Evolutionary conservation across 92 coral and sea anemone species (phyloP).

Genomic region (Plumapathes pennacea): DNA sequence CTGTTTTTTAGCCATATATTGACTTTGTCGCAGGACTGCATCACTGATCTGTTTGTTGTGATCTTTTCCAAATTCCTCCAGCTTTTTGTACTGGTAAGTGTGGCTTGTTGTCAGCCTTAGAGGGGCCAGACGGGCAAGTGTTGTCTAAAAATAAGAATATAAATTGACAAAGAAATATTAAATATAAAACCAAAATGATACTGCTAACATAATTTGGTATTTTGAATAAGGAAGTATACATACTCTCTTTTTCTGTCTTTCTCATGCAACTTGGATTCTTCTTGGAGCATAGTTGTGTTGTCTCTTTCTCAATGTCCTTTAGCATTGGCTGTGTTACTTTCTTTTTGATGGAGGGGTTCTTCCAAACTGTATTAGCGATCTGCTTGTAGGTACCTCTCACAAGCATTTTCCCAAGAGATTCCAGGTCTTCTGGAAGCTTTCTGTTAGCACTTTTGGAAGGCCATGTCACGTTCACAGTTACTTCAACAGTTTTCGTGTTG

Average conservation of each 20-base stretch:
- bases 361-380: constrained; percentile 65
- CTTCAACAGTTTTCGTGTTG: constrained; percentile 21
- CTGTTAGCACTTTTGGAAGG: constrained; percentile 47
- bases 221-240: too few species aligned
- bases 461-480: constrained; percentile 37
- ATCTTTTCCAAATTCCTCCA: constrained; percentile 53
- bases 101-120: constrained; percentile 48
- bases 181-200: too few species aligned
- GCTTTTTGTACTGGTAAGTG: constrained; percentile 46
- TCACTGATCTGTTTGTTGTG: constrained; percentile 22
- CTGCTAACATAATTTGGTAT: too few species aligned
- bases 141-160: constrained; percentile 42
- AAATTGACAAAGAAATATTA: too few species aligned
- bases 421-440: constrained; percentile 54
- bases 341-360: constrained; percentile 27
- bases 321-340: constrained; percentile 25
- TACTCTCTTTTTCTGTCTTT: constrained; percentile 47
- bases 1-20: constrained; percentile 23
- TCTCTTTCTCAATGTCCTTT: constrained; percentile 54
- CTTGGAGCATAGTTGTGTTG: constrained; percentile 57
- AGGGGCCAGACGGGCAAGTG: constrained; percentile 37
- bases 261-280: constrained; percentile 56
- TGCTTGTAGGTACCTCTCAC: constrained; percentile 59
- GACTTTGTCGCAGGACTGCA: constrained; percentile 33
- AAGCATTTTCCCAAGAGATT: constrained; percentile 66